Base-by-base conservation (phyloP, 2,888 invertebrate species). In the Ectropis crepuscularia region DNA sequence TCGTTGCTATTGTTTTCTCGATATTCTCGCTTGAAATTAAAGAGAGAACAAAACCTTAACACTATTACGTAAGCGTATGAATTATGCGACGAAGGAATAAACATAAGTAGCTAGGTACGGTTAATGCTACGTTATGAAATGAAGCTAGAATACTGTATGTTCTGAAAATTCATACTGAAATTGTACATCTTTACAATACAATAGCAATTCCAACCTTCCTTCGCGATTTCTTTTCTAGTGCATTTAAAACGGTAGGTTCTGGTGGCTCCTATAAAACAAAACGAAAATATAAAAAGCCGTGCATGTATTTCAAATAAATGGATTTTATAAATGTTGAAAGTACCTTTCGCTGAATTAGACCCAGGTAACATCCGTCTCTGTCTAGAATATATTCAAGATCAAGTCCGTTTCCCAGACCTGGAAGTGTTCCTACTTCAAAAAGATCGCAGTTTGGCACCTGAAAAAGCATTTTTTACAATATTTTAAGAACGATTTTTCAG, bases 361-460 rank as follows among this genome's bases (percentile, higher is more conserved):
- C 94, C 50, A 96, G 88, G 77, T 94, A 96, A 75, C 95, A 95
- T 4, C 96, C 96, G 73, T 95, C 94, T 73, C 89, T 83, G 45
- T 92, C 93, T 46, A 91, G 74, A 63, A 92, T 92, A 68, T 90
- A 90, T 72, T 92, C 89, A 43, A 90, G 88, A 65, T 92, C 90
- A 57, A 93, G 74, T 39, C 92, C 93, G 63, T 91, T 92, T 12
- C 92, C 89, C 16, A 93, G 73, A 67, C 82, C 86, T 5, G 96
- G 95, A 57, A 96, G 82, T 7, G 85, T 88, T 9, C 91, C 89
- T 45, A 94, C 85, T 82, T 96, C 95, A 77, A 97, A 97, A 66
- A 96, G 78, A 82, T 96, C 96, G 71, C 95, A 94, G 61, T 94
- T 92, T 45, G 96, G 96, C 39, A 96, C 94, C 95, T 96, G 78